Conservation (phyloP, 2,888 invertebrate species). For the Tuta absoluta region DNA sequence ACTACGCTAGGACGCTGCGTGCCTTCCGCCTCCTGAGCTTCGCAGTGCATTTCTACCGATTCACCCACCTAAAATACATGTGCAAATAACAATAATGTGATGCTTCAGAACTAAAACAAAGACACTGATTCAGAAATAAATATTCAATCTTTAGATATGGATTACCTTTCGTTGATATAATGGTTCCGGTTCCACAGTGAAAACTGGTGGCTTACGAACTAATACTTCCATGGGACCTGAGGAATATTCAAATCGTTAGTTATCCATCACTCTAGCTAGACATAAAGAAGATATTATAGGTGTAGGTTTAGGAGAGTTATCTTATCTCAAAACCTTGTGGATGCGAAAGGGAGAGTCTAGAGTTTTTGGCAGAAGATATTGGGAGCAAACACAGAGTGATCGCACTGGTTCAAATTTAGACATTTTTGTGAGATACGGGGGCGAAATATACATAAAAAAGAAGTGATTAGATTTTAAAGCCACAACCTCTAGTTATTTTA, state of each 20-base stretch:
- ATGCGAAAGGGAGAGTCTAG: too few species aligned
- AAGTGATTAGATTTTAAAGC: too few species aligned
- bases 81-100: not conserved
- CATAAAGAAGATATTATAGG: too few species aligned
- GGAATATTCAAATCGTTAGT: conserved; percentile 23
- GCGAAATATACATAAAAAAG: too few species aligned
- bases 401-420: too few species aligned
- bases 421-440: too few species aligned
- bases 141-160: not conserved
- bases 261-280: too few species aligned
- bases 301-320: too few species aligned
- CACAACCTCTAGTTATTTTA: not conserved
- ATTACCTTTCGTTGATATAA: conserved; percentile 92
- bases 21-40: conserved; percentile 94
- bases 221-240: conserved; percentile 88
- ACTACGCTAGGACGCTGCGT: conserved; percentile 94
- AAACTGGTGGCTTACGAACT: conserved; percentile 95
- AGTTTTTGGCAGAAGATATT: too few species aligned
- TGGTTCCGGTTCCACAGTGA: conserved; percentile 93
- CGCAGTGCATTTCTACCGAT: conserved; percentile 96
- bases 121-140: not conserved
- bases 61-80: conserved; percentile 87
- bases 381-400: too few species aligned
- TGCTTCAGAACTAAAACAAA: not conserved
- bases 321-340: too few species aligned